Percentiles rank a stretch among this genome's conserved stretches.
These are phyloP conservation scores for Manis pentadactyla DNA, from an alignment of 2,797 vertebrate genomes.

Conservation along the genomic window DNA sequence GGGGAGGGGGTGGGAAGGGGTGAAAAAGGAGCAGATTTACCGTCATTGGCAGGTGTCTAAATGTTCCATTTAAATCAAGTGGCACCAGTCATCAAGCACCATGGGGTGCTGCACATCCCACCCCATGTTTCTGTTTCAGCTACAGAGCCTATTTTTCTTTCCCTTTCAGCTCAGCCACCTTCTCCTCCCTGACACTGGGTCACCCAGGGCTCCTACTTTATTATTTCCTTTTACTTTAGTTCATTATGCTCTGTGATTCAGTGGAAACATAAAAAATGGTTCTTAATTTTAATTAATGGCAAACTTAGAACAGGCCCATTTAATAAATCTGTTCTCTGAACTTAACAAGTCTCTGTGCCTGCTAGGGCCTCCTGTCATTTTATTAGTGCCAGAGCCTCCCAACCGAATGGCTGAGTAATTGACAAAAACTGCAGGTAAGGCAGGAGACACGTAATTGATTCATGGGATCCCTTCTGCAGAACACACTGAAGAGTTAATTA, in stretches of 20 bases:
- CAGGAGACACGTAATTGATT: constrained; percentile 69
- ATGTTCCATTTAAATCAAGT: constrained; percentile 64
- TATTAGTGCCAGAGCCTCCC: background rate
- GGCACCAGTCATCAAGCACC: background rate
- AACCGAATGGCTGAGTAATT: constrained; percentile 50
- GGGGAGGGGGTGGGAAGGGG: background rate
- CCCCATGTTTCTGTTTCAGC: constrained; percentile 56
- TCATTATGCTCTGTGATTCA: constrained; percentile 76
- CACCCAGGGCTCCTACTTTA: constrained; percentile 17
- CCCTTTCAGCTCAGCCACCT: constrained; percentile 50
- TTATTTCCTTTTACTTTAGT: constrained; percentile 72
- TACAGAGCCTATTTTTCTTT: constrained; percentile 42
- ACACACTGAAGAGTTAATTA: constrained; percentile 83
- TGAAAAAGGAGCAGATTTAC: constrained; percentile 68
- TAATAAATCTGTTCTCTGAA: constrained; percentile 71
- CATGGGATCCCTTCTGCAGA: background rate
- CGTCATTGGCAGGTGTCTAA: constrained; percentile 67
- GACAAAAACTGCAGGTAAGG: constrained; percentile 69
- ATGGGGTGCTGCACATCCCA: background rate
- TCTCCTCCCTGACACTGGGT: constrained; percentile 69
- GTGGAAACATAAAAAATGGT: constrained; percentile 47
- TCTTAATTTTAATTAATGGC: constrained; percentile 80
- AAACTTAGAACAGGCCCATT: constrained; percentile 68
- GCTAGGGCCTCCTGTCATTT: constrained; percentile 63
- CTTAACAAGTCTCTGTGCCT: constrained; percentile 38